Evolutionary conservation across 1,140 invertebrate species (phyloP).

Genomic region (Piezodorus guildinii): DNA sequence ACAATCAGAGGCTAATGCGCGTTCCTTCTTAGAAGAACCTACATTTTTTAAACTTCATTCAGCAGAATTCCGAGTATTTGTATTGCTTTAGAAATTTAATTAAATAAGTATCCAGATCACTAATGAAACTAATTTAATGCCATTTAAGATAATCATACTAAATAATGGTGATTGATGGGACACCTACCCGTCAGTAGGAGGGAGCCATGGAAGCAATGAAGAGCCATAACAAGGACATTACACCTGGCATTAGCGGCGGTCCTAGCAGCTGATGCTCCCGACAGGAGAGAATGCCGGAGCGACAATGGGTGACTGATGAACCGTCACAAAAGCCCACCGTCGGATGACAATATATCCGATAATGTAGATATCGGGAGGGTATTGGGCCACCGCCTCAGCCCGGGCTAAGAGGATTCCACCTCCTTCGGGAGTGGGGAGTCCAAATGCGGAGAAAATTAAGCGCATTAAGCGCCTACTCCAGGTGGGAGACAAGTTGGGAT

Average conservation of each 20-base stretch:
- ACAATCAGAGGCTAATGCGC: too few relatives aligned
- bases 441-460: conserved; percentile 13
- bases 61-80: too few relatives aligned
- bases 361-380: conserved; percentile 1
- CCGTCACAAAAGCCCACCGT: background rate
- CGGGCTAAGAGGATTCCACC: background rate
- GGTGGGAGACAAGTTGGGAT: background rate
- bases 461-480: conserved; percentile 7
- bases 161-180: too few relatives aligned
- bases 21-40: too few relatives aligned
- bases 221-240: too few relatives aligned
- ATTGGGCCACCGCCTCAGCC: background rate
- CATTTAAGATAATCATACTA: too few relatives aligned
- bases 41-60: too few relatives aligned
- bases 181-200: too few relatives aligned
- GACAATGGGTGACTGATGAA: conserved; percentile 8
- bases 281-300: background rate
- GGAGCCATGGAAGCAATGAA: too few relatives aligned
- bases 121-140: too few relatives aligned
- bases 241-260: background rate
- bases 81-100: too few relatives aligned
- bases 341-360: conserved; percentile 8
- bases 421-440: background rate
- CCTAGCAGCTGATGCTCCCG: background rate
- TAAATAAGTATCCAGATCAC: too few relatives aligned